These are phyloP conservation scores for Pedionomus torquatus DNA, from an alignment of 2,113 vertebrate genomes.

Conservation along the genomic window DNA sequence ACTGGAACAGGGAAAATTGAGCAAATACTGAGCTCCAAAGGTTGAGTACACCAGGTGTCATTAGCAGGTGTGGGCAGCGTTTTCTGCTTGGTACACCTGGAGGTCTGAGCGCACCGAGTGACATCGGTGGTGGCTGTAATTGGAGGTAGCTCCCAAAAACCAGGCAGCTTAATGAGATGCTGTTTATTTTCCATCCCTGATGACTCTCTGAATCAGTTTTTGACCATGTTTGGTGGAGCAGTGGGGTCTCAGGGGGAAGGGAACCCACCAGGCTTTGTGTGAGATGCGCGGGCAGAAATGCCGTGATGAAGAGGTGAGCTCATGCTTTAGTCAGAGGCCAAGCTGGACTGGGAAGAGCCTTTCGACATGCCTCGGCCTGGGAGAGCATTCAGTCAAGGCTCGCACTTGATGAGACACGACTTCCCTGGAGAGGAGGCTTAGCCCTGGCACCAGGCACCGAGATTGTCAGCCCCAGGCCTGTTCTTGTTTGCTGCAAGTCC, in stretches of 20 bases:
- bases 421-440: background rate
- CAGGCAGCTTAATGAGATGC: background rate
- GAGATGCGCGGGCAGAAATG: background rate
- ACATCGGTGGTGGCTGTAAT: accelerated
- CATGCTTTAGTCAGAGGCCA: background rate
- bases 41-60: background rate
- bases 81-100: background rate
- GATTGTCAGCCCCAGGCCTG: background rate
- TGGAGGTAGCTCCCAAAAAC: background rate
- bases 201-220: background rate
- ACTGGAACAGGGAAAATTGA: background rate
- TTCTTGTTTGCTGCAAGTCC: background rate
- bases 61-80: background rate
- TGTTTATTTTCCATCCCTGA: background rate
- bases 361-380: background rate
- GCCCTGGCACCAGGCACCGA: background rate
- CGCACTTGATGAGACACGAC: background rate
- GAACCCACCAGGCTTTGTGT: background rate
- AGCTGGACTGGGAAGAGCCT: background rate
- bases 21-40: accelerated
- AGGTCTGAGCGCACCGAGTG: background rate
- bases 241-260: background rate
- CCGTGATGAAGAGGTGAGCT: background rate
- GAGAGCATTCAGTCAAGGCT: background rate
- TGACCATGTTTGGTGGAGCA: accelerated